Conservation (phyloP, 2,797 vertebrate species). For the Myotis myotis region DNA sequence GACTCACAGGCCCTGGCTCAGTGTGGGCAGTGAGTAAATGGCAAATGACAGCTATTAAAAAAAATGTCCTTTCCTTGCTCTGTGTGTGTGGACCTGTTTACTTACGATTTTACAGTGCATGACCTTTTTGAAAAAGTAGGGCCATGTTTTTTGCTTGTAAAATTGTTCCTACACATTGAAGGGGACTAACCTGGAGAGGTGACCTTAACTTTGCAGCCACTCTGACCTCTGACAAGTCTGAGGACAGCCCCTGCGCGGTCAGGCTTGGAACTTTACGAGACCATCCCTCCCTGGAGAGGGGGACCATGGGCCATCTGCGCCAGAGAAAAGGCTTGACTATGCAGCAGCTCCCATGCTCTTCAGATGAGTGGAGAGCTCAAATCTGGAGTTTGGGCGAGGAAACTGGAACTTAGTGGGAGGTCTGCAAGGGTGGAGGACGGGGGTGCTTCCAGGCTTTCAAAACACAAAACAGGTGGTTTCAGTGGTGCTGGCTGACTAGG, state of each 20-base stretch:
- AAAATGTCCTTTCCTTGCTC: background rate
- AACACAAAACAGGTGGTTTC: slow-evolving; percentile 77
- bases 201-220: background rate
- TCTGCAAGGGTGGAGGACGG: slow-evolving; percentile 53
- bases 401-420: slow-evolving; percentile 73
- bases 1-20: background rate
- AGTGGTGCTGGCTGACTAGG: background rate
- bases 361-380: slow-evolving; percentile 49
- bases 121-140: background rate
- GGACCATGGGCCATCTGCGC: background rate
- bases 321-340: background rate
- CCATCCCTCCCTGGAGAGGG: background rate
- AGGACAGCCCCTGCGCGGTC: background rate
- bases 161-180: background rate
- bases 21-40: background rate
- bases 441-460: slow-evolving; percentile 50
- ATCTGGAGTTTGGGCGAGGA: slow-evolving; percentile 56
- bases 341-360: background rate
- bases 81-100: background rate
- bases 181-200: background rate
- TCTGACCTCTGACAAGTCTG: background rate
- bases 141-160: background rate
- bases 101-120: background rate
- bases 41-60: background rate
- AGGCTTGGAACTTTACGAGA: background rate